Evolutionary conservation across 2,888 invertebrate species (phyloP).

Genomic region (Caenorhabditis sinica): DNA sequence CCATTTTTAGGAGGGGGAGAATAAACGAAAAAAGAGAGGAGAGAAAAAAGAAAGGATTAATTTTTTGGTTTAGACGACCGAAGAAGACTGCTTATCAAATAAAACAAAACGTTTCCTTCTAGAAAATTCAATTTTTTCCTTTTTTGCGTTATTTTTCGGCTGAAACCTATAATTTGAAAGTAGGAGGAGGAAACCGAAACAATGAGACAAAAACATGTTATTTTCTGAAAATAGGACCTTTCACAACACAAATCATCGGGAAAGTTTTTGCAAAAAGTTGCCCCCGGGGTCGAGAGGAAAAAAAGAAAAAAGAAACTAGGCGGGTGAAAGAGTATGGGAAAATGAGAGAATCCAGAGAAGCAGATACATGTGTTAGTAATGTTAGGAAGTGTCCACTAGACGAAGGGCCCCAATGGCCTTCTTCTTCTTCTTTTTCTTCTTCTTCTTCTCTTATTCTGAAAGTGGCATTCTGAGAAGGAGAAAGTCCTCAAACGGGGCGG

Average conservation of each 20-base stretch:
- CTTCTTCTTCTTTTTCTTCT: conserved; percentile 4
- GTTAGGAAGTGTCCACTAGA: conserved; percentile 34
- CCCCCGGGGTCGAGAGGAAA: conserved; percentile 23
- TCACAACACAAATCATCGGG: conserved; percentile 46
- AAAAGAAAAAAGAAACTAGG: conserved; percentile 5
- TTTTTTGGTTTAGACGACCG: conserved; percentile 51
- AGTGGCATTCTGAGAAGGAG: conserved; percentile 41
- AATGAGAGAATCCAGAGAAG: conserved; percentile 16
- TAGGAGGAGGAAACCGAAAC: no score
- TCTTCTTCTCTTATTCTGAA: conserved; percentile 28
- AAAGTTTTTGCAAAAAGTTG: conserved; percentile 24
- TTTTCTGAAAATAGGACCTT: conserved; percentile 2
- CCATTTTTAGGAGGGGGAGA: conserved; percentile 16
- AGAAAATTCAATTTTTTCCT: conserved; percentile 11
- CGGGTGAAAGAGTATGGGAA: conserved; percentile 2
- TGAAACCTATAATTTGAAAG: conserved; percentile 11
- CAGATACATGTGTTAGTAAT: conserved; percentile 34
- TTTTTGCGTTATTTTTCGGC: not conserved
- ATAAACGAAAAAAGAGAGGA: not conserved
- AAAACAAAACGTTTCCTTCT: conserved; percentile 9
- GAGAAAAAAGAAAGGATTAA: conserved; percentile 25
- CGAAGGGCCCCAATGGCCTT: conserved; percentile 12
- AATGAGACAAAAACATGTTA: not conserved
- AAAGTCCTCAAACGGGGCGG: conserved; percentile 34
- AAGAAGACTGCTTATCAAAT: conserved; percentile 45